Conservation (phyloP, 1,140 invertebrate species). For the Temnothorax nylanderi region DNA sequence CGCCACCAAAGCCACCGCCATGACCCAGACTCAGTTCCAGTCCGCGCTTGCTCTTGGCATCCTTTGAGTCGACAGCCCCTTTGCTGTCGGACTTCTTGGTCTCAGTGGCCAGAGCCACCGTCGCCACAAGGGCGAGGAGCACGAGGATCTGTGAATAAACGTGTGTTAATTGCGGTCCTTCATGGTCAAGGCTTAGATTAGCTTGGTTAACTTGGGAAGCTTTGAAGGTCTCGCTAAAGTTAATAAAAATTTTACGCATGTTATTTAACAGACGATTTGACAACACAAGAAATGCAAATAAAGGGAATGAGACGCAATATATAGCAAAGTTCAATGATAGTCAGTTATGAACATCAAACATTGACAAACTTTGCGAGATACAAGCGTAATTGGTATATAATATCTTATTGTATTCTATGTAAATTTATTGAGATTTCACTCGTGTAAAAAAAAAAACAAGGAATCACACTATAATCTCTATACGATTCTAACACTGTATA, state of each 20-base stretch:
- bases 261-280: background rate
- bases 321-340: background rate
- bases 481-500: conserved; percentile 30
- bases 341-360: background rate
- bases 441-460: background rate
- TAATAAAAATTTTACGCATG: background rate
- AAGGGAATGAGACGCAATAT: background rate
- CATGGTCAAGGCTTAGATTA: conserved; percentile 22
- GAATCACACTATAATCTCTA: conserved; percentile 1
- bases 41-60: conserved; percentile 80
- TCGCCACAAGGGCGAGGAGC: conserved; percentile 71
- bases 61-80: conserved; percentile 68
- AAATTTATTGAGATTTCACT: conserved; percentile 17
- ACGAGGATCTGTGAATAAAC: conserved; percentile 72
- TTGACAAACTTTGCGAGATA: background rate
- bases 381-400: background rate
- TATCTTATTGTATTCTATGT: background rate
- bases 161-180: conserved; percentile 45
- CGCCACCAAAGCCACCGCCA: conserved; percentile 60
- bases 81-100: conserved; percentile 56
- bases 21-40: conserved; percentile 76
- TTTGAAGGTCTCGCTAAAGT: background rate
- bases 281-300: background rate
- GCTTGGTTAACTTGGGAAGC: background rate
- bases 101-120: conserved; percentile 64